phyloP scores from a whole-genome alignment of 2,888 invertebrate species.

The Melinaea menophilus region DNA sequence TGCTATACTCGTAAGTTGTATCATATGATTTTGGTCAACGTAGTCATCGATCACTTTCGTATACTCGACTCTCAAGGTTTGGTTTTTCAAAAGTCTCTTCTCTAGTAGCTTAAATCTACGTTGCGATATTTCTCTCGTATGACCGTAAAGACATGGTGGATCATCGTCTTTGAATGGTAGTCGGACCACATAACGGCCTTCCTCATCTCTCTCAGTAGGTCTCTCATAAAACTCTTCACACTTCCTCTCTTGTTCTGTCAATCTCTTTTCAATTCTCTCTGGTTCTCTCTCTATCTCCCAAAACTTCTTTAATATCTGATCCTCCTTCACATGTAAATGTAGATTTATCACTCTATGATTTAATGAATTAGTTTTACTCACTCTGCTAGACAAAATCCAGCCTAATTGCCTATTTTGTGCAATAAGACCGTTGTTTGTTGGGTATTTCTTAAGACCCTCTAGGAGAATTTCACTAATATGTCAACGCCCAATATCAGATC shows the following conservation, averaged over 20 bases:
- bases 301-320: conserved; percentile 17
- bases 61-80: conserved; percentile 30
- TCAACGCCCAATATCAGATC: conserved; percentile 31
- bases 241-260: conserved; percentile 22
- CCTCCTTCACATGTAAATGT: conserved; percentile 1
- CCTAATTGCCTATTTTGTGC: conserved; percentile 11
- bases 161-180: conserved; percentile 30
- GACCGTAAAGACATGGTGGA: conserved; percentile 21
- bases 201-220: conserved; percentile 20
- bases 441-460: conserved; percentile 24
- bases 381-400: neutral
- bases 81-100: conserved; percentile 26
- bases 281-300: conserved; percentile 25
- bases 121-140: conserved; percentile 23
- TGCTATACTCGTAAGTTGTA: conserved; percentile 22
- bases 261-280: neutral
- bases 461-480: conserved; percentile 22
- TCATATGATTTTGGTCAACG: conserved; percentile 29
- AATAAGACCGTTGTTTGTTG: conserved; percentile 7
- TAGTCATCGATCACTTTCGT: conserved; percentile 30
- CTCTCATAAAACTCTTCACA: conserved; percentile 31
- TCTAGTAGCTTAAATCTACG: conserved; percentile 30
- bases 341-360: too few relatives aligned
- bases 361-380: too few relatives aligned
- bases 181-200: conserved; percentile 25